Evolutionary conservation across 2,888 invertebrate genomes (phyloP).

Genomic region (Chirona hameri): DNA sequence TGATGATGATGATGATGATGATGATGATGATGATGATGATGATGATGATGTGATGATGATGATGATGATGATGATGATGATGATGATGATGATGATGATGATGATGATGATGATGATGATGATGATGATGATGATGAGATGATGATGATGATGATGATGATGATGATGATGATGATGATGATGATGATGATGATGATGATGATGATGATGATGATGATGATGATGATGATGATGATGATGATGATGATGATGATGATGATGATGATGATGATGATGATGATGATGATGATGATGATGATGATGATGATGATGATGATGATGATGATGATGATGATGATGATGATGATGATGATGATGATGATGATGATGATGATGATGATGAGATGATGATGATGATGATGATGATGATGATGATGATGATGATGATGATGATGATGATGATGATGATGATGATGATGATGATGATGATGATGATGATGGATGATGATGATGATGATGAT

Average conservation of each 20-base stretch:
- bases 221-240: conserved; percentile 22
- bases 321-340: conserved; percentile 22
- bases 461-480: too few species aligned
- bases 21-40: too few species aligned
- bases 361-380: conserved; percentile 22
- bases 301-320: conserved; percentile 22
- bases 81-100: conserved; percentile 22
- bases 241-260: conserved; percentile 22
- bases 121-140: too few species aligned
- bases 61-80: too few species aligned
- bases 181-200: conserved; percentile 22
- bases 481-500: conserved; percentile 22
- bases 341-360: conserved; percentile 22
- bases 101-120: conserved; percentile 22
- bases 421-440: conserved; percentile 7
- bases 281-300: conserved; percentile 22
- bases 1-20: too few species aligned
- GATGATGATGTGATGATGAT: too few species aligned
- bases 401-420: conserved; percentile 22
- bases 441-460: neutral
- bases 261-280: conserved; percentile 22
- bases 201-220: conserved; percentile 22
- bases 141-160: too few species aligned
- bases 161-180: conserved; percentile 22
- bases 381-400: too few species aligned